Evolutionary conservation across 2,888 invertebrate genomes (phyloP), one percentile per base, ranked within the genome.

Genomic region (Euzophera pinguis): DNA sequence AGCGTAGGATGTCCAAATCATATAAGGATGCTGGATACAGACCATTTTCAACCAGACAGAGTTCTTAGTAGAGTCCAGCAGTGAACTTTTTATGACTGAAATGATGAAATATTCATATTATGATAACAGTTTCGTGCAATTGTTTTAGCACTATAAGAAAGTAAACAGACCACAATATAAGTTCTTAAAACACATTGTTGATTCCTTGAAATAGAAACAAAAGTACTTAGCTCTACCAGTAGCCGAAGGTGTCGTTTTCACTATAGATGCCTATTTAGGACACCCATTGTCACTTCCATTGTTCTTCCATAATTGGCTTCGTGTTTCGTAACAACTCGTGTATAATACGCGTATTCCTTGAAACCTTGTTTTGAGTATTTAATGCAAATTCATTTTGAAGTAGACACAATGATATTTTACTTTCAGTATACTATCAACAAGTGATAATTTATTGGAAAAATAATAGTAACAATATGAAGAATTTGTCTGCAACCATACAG

Each of bases 281-380:
- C 71, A 73, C 70, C 76, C 76, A 79, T 79, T 83, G 80, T 82
- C 69, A 68, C 56, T 57, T 61, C 71, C 67, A 79, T 81, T 79
- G 81, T 81, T 75, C 69, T 64, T 67, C 61, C 68, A 60, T 58
- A 62, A 71, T 71, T 63, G 63, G 73, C 61, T 58, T 80, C 74
- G 65, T 52, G 67, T 80, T 77, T 73, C 75, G 64, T 65, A 71
- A 64, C 72, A 66, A 66, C 63, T 64, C 65, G 61, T 63, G 69
- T 69, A 65, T 58, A 64, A 57, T 61, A 60, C 56, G 57, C 27
- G 49, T 45, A 32, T 45, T 45, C 45, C 45, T 45, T 45, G 45
- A 45, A 45, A 32, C 45, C 58, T 59, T 50, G 50, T 48, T 41
- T 38, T 14, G 16, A 27, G 32, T 22, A 22, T 22, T 22, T 22